These are phyloP conservation scores for Polyploca ridens DNA, from an alignment of 2,888 invertebrate genomes.

Conservation along the genomic window DNA sequence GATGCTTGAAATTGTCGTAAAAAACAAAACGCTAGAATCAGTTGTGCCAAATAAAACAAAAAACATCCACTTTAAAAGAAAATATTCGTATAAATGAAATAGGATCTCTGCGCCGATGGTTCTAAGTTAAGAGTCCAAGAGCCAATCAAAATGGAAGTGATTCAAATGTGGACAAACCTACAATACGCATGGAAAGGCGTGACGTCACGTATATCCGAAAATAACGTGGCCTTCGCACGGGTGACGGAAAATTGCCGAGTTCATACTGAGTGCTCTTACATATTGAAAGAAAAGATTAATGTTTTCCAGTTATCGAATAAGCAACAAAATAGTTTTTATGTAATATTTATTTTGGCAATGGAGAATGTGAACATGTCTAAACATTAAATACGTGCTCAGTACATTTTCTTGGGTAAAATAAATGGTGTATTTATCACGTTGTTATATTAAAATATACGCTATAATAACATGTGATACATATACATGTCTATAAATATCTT, in stretches of 20 bases:
- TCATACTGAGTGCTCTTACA: constrained; percentile 55
- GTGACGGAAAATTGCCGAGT: constrained; percentile 66
- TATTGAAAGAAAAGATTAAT: constrained; percentile 54
- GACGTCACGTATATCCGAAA: constrained; percentile 63
- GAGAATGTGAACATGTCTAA: constrained; percentile 7
- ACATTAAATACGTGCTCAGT: constrained; percentile 1
- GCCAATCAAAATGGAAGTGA: constrained; percentile 18
- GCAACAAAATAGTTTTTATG: constrained; percentile 19
- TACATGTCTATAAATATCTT: background rate
- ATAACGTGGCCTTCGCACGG: constrained; percentile 71
- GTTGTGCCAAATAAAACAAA: no score
- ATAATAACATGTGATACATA: background rate
- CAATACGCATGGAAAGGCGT: constrained; percentile 63
- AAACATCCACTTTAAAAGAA: no score
- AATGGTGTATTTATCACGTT: background rate
- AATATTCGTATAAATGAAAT: background rate
- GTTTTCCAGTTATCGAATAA: constrained; percentile 37
- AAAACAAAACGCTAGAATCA: no score
- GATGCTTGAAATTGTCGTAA: no score
- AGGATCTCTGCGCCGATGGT: background rate
- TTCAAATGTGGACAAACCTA: constrained; percentile 41
- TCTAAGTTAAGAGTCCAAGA: constrained; percentile 3
- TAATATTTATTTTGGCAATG: constrained; percentile 17
- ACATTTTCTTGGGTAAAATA: constrained; percentile 4
- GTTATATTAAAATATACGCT: background rate